phyloP scores from a whole-genome alignment of 2,113 vertebrate species.

The Rhea pennata region DNA sequence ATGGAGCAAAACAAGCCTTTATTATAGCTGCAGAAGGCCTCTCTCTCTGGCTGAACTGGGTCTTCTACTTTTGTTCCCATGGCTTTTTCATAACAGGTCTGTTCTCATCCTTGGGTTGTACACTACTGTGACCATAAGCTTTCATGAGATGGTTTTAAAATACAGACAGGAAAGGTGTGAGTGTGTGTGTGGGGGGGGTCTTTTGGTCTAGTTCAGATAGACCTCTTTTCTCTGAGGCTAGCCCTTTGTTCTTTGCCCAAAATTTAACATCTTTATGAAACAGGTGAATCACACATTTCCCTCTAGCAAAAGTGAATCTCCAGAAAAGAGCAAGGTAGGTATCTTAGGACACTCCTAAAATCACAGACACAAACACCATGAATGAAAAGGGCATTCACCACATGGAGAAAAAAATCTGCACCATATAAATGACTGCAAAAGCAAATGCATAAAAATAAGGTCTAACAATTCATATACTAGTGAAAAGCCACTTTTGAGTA shows the following conservation, averaged over 20 bases:
- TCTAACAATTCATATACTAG: neutral
- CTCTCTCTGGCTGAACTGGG: slow-evolving; percentile 59
- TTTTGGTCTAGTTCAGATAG: neutral
- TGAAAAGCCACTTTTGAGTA: neutral
- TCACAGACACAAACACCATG: neutral
- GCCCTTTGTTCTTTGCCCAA: neutral
- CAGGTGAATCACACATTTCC: neutral
- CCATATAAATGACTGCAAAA: neutral
- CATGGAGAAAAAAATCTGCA: neutral
- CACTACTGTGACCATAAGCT: neutral
- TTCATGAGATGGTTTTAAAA: slow-evolving; percentile 11
- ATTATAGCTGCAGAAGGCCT: slow-evolving; percentile 48
- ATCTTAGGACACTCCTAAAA: neutral
- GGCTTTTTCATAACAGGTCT: slow-evolving; percentile 10
- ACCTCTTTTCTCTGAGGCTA: neutral
- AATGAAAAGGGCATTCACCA: neutral
- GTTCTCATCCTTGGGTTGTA: neutral
- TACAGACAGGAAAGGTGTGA: neutral
- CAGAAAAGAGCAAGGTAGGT: neutral
- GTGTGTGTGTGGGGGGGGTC: neutral
- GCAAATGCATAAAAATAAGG: neutral
- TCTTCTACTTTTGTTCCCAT: slow-evolving; percentile 64
- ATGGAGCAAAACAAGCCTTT: slow-evolving; percentile 56
- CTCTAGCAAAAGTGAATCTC: neutral
- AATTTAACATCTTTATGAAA: neutral